phyloP scores from a whole-genome alignment of 2,797 vertebrate genomes.

The Falco berigora region DNA sequence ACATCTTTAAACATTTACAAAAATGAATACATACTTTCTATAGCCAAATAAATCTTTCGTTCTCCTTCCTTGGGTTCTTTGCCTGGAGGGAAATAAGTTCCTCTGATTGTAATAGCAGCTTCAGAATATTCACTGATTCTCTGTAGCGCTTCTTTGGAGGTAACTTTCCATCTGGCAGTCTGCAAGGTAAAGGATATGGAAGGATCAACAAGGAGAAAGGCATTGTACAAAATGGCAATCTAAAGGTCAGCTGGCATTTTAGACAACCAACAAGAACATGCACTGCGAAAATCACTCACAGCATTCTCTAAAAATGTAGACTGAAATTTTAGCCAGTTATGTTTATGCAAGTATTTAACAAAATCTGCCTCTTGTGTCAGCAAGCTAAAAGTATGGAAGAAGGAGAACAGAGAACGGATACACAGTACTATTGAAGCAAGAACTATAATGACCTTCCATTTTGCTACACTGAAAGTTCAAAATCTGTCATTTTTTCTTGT shows the following conservation, averaged over 20 bases:
- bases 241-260: not conserved
- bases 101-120: slow-evolving; percentile 97
- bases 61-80: slow-evolving; percentile 99
- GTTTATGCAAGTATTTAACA: not conserved
- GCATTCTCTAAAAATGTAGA: not conserved
- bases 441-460: not conserved
- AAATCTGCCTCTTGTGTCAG: not conserved
- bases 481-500: not conserved
- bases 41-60: slow-evolving; percentile 97
- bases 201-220: not conserved
- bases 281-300: not conserved
- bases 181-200: slow-evolving; percentile 39
- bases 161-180: slow-evolving; percentile 99
- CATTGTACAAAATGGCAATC: not conserved
- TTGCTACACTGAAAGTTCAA: not conserved
- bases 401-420: not conserved
- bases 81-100: slow-evolving; percentile 96
- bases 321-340: not conserved
- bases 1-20: not conserved
- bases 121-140: slow-evolving; percentile 99
- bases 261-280: not conserved
- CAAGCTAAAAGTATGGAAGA: not conserved
- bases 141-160: slow-evolving; percentile 96
- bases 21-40: slow-evolving; percentile 85
- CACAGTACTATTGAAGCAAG: not conserved